These are phyloP conservation scores for Melieria crassipennis DNA, from an alignment of 2,888 invertebrate genomes.

Conservation along the genomic window DNA sequence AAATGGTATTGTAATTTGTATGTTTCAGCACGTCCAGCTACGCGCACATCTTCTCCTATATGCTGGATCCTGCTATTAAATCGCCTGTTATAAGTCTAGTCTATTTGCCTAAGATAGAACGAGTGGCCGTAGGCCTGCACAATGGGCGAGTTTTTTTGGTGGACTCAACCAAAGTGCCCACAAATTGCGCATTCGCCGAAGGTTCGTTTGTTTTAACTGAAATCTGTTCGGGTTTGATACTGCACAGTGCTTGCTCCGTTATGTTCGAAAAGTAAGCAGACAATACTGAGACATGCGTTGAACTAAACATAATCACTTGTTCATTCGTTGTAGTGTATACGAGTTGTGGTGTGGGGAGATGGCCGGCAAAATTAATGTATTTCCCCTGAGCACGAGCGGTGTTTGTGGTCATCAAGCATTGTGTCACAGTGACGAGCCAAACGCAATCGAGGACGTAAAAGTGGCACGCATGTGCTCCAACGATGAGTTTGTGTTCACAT, in stretches of 20 bases:
- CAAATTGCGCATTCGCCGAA: conserved; percentile 73
- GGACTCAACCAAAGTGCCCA: conserved; percentile 71
- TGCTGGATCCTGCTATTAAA: conserved; percentile 75
- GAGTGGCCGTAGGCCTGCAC: conserved; percentile 84
- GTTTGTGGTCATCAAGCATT: conserved; percentile 79
- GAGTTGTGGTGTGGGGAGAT: conserved; percentile 92
- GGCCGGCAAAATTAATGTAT: conserved; percentile 81
- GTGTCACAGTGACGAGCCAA: conserved; percentile 69
- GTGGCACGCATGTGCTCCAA: conserved; percentile 77
- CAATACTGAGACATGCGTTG: not conserved
- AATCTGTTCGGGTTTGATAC: conserved; percentile 75
- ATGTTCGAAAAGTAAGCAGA: conserved; percentile 55
- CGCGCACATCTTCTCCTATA: conserved; percentile 71
- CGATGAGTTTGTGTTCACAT: conserved; percentile 77
- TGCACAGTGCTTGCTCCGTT: conserved; percentile 76
- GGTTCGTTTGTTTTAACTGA: conserved; percentile 83
- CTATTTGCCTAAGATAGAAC: conserved; percentile 72
- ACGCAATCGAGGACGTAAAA: conserved; percentile 65
- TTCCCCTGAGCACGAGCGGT: conserved; percentile 75
- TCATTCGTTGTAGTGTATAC: conserved; percentile 65
- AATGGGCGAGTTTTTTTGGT: conserved; percentile 83
- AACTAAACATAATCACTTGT: not conserved
- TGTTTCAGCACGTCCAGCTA: conserved; percentile 68
- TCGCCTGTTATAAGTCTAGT: conserved; percentile 76
- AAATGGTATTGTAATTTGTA: not conserved